Base-by-base conservation (phyloP, 2,888 invertebrate species). In the Neria commutata region DNA sequence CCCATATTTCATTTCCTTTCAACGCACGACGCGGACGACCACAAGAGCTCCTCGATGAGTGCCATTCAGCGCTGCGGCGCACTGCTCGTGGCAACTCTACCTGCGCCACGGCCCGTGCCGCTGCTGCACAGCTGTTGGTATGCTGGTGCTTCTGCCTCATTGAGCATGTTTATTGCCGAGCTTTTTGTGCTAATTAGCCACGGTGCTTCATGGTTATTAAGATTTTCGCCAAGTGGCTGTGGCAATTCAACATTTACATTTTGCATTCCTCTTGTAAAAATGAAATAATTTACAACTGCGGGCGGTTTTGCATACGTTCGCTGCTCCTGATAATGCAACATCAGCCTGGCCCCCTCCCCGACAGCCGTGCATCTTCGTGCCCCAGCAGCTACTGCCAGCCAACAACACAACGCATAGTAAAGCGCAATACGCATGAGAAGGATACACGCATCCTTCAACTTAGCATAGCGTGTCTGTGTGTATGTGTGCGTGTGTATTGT, bases 141-240 rank as follows among this genome's bases (percentile, higher is more conserved):
- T 45, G 47, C 51, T 46, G 52, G 50, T 34, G 25, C 33, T 46
- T 59, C 67, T 71, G 76, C 68, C 75, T 77, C 76, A 77, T 77
- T 76, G 76, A 77, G 76, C 74, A 75, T 77, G 76, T 76, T 76
- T 76, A 76, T 77, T 74, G 74, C 76, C 74, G 69, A 74, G 77
- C 77, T 76, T 76, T 76, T 75, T 77, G 76, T 77, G 77, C 76
- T 77, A 77, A 77, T 77, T 77, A 77, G 77, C 76, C 70, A 73
- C 75, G 71, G 73, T 76, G 73, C 76, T 76, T 77, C 76, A 77
- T 75, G 77, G 76, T 77, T 77, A 77, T 77, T 77, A 77, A 77
- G 76, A 77, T 74, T 76, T n/a, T 74, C 75, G 74, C 75, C 74
- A 77, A 77, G 76, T 77, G 75, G 63, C 60, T 63, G n/a, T n/a